Base-by-base conservation (phyloP, 2,797 vertebrate genomes). In the Eutrigla gurnardus region DNA sequence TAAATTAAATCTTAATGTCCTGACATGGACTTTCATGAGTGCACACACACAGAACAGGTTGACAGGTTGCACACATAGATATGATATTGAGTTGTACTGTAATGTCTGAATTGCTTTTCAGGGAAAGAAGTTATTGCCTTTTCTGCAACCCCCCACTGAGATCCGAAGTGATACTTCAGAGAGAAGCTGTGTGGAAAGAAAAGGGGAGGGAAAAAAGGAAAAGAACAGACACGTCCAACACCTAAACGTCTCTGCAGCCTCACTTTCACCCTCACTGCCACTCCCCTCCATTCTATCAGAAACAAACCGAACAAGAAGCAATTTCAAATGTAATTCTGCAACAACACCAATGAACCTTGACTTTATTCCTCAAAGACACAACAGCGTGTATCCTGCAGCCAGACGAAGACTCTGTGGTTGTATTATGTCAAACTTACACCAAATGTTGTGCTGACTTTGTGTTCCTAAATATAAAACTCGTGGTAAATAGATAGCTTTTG, bases 291-390 rank as follows among this genome's bases (percentile, higher is more conserved):
- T 33, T 43, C 42, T 49, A 58, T 42, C 18, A 66, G 0, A 13
- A 58, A 25, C 55, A 33, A 45, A 53, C 33, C 40, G 42, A 59
- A 65, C 65, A 70, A 86, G 78, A 84, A 78, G 70, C 73, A 75
- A 82, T 91, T 89, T 80, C 74, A 87, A 81, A 86, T 75, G 66
- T 73, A 78, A 83, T 85, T 86, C 65, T 70, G 47, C 78, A 83
- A 70, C 77, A 86, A 57, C 83, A 83, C 71, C 81, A 84, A 82
- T 80, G 84, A 88, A 74, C 52, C 74, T 72, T n/a, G 65, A 67
- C 53, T 76, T 65, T 72, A 68, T 49, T 75, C 68, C 39, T 62
- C 13, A 0, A 25, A 75, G 78, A 85, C 57, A 13, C 14, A 18
- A n/a, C 54, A 15, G 64, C 52, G 73, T 18, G 57, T 66, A 59